phyloP scores from a whole-genome alignment of 2,888 invertebrate genomes.

The Oeneis ivallda region DNA sequence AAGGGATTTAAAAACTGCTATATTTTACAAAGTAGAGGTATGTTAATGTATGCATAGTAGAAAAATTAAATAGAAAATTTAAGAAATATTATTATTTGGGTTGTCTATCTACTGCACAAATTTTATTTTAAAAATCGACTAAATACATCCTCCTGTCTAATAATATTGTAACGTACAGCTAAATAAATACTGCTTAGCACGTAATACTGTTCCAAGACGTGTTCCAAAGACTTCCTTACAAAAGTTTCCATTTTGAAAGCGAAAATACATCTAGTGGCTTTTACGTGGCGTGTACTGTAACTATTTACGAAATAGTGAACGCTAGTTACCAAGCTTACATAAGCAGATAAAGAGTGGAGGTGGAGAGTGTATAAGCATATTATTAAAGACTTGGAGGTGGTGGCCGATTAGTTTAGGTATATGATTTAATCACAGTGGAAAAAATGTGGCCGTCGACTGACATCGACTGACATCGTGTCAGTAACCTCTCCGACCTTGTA shows the following conservation, averaged over 20 bases:
- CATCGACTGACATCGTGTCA: no score
- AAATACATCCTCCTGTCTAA: neutral
- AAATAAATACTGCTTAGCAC: conserved; percentile 5
- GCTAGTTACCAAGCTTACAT: conserved; percentile 3
- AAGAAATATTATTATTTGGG: neutral
- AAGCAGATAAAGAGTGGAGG: conserved; percentile 25
- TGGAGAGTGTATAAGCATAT: conserved; percentile 1
- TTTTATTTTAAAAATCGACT: neutral
- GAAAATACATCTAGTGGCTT: conserved; percentile 13
- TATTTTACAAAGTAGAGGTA: no score
- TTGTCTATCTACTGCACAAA: neutral
- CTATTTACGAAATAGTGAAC: conserved; percentile 6
- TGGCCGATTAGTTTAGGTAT: neutral
- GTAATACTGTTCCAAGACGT: neutral
- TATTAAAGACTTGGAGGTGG: conserved; percentile 14
- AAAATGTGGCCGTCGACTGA: no score
- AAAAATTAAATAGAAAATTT: no score
- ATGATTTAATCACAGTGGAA: no score
- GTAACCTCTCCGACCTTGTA: no score
- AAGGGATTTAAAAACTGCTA: no score
- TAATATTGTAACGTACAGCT: neutral
- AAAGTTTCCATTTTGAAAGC: conserved; percentile 8
- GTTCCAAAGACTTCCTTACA: conserved; percentile 1
- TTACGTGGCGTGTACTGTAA: conserved; percentile 9
- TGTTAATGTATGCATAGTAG: no score